These are phyloP conservation scores for Corythaixoides concolor DNA, from an alignment of 2,113 vertebrate species.

Conservation along the genomic window DNA sequence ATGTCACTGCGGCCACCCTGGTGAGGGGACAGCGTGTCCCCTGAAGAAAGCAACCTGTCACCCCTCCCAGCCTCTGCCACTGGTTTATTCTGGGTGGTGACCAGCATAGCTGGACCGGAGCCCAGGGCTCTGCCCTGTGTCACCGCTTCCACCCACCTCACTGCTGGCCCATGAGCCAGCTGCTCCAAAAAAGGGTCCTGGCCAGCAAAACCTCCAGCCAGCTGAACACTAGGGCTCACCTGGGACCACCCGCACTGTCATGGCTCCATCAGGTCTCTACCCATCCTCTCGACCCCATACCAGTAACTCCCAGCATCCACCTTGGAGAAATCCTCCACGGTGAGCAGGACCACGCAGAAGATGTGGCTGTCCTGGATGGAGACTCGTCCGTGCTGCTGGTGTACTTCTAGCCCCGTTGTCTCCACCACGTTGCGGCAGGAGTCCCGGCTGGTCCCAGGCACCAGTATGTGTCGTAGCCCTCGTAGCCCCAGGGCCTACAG, in stretches of 20 bases:
- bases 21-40: fast-evolving
- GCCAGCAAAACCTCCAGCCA: not conserved
- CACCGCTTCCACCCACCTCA: not conserved
- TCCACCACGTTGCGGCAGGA: not conserved
- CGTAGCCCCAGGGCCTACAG: not conserved
- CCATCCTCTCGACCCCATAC: not conserved
- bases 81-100: not conserved
- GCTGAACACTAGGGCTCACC: not conserved
- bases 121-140: too few species aligned
- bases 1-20: not conserved
- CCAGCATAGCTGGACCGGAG: too few species aligned
- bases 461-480: not conserved
- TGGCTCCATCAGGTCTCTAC: not conserved
- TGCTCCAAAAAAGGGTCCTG: not conserved
- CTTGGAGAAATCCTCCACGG: not conserved
- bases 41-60: not conserved
- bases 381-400: not conserved
- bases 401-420: not conserved
- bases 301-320: not conserved
- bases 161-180: too few species aligned
- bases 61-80: not conserved
- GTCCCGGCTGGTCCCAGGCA: not conserved
- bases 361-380: not conserved
- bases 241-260: not conserved
- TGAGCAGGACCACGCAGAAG: not conserved